Evolutionary conservation across 2,797 vertebrate genomes (phyloP).

Genomic region (Gephyroberyx darwinii): DNA sequence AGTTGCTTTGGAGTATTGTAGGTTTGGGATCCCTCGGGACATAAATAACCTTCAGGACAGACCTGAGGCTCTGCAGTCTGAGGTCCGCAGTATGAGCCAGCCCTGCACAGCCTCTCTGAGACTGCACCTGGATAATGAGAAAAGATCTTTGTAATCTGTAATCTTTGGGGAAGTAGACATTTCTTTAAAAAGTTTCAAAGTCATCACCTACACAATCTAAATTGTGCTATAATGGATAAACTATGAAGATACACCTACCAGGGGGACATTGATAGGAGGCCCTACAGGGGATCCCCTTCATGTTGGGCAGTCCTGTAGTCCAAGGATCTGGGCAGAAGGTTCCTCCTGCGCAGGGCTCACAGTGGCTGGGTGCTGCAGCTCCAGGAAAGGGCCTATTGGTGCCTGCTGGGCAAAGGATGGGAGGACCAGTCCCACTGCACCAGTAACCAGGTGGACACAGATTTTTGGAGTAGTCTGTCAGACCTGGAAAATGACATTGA

Average conservation of each 20-base stretch:
- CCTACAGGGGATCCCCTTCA: slow-evolving; percentile 84
- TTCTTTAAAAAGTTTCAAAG: not conserved
- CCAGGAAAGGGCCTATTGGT: slow-evolving; percentile 85
- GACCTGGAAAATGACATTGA: slow-evolving; percentile 63
- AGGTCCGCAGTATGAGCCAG: slow-evolving; percentile 86
- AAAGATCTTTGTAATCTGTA: slow-evolving; percentile 15
- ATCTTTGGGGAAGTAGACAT: not conserved
- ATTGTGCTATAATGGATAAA: not conserved
- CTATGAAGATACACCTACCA: slow-evolving; percentile 71
- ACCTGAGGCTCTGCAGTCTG: slow-evolving; percentile 80
- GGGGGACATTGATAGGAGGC: slow-evolving; percentile 87
- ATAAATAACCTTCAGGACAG: slow-evolving; percentile 89
- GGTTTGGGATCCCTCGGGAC: slow-evolving; percentile 85
- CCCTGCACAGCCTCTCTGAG: slow-evolving; percentile 83
- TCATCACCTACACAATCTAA: slow-evolving; percentile 1
- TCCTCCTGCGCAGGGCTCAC: slow-evolving; percentile 85
- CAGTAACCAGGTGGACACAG: slow-evolving; percentile 90
- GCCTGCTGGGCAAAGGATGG: slow-evolving; percentile 87
- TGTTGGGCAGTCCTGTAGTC: slow-evolving; percentile 79
- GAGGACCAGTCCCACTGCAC: slow-evolving; percentile 86
- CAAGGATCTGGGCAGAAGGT: slow-evolving; percentile 86
- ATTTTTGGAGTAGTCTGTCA: slow-evolving; percentile 77
- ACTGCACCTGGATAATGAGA: slow-evolving; percentile 82
- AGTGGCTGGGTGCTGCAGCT: slow-evolving; percentile 82
- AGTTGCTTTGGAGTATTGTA: slow-evolving; percentile 83